A percentile compares a stretch with the other conserved stretches of the same genome.
These are phyloP conservation scores for Ornithoptera alexandrae DNA, from an alignment of 2,888 invertebrate species.

Conservation along the genomic window DNA sequence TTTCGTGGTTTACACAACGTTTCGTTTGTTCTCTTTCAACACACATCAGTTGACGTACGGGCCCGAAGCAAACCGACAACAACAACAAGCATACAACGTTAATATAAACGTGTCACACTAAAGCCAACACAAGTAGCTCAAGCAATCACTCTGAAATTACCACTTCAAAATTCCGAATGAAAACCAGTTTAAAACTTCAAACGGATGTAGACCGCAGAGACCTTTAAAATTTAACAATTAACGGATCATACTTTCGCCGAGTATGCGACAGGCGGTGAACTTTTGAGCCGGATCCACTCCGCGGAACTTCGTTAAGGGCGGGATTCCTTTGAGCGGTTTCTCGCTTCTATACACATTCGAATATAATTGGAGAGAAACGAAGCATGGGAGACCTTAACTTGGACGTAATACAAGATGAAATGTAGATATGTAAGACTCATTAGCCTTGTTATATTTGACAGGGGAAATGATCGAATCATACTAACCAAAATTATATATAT, in stretches of 20 bases:
- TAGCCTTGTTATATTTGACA: slow-evolving; percentile 3
- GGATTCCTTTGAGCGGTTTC: slow-evolving; percentile 23
- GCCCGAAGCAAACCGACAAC: no score
- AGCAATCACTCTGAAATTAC: not conserved
- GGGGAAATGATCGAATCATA: not conserved
- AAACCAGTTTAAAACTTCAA: slow-evolving; percentile 13
- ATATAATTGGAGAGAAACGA: slow-evolving; percentile 17
- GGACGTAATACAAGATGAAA: slow-evolving; percentile 10
- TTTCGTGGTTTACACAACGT: no score
- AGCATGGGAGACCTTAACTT: slow-evolving; percentile 18
- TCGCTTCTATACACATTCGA: not conserved
- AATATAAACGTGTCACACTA: not conserved
- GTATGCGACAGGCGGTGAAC: slow-evolving; percentile 13
- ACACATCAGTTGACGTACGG: no score
- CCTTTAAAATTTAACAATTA: slow-evolving; percentile 20
- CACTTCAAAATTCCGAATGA: not conserved
- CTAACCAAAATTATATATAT: not conserved
- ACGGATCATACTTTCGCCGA: slow-evolving; percentile 24
- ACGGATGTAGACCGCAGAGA: slow-evolving; percentile 10
- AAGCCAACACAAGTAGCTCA: not conserved
- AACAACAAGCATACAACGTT: no score
- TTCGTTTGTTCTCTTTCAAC: no score
- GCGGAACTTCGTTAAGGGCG: slow-evolving; percentile 25
- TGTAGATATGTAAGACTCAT: slow-evolving; percentile 7
- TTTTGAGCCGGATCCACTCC: slow-evolving; percentile 21